A percentile compares a stretch with the other conserved stretches of the same genome.
Evolutionary conservation across 2,113 vertebrate genomes (phyloP).

Genomic region (Ammodytes dubius): DNA sequence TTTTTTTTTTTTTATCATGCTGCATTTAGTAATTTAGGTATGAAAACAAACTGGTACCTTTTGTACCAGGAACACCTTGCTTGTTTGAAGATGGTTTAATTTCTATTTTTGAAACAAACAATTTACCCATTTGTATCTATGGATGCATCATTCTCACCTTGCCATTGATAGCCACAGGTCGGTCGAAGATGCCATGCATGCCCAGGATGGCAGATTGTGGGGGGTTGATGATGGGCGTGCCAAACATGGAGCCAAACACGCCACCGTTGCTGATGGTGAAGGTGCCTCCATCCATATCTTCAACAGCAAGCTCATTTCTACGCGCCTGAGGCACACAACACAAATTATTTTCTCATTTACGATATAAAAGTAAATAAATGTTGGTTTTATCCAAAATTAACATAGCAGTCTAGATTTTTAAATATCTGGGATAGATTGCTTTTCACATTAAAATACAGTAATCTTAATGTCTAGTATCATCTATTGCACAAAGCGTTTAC

Average conservation of each 20-base stretch:
- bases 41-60: neutral
- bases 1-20: neutral
- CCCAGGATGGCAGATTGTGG: slow-evolving; percentile 96
- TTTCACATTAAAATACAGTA: neutral
- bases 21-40: neutral
- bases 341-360: neutral
- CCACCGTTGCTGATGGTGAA: slow-evolving; percentile 98
- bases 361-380: neutral
- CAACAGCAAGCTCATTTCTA: slow-evolving; percentile 94
- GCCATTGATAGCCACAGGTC: slow-evolving; percentile 91
- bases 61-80: neutral
- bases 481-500: slow-evolving; percentile 75
- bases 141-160: slow-evolving; percentile 83
- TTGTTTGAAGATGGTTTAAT: neutral
- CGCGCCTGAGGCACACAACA: slow-evolving; percentile 85
- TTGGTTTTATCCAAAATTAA: neutral
- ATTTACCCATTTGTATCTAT: neutral
- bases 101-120: neutral
- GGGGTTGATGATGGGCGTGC: slow-evolving; percentile 96
- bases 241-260: slow-evolving; percentile 95
- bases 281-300: slow-evolving; percentile 97
- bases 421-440: neutral
- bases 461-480: neutral
- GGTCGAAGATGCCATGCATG: slow-evolving; percentile 95
- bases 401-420: neutral